Conservation (phyloP, 2,113 vertebrate species). For the Cariama cristata region DNA sequence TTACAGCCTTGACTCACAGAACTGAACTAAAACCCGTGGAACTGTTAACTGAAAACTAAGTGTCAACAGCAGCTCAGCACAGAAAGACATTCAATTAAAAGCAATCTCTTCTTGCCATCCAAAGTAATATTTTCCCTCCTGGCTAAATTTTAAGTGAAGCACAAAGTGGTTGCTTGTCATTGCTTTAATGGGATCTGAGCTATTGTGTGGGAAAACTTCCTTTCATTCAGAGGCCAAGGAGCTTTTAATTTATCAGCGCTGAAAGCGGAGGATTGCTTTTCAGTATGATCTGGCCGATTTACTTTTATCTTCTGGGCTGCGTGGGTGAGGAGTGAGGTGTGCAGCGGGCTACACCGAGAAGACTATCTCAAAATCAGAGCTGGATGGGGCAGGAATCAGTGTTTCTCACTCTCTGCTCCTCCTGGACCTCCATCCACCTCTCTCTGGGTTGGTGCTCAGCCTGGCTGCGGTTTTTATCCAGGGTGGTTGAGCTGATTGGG, state of each 20-base stretch:
- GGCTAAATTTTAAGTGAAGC: conserved; percentile 57
- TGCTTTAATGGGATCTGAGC: conserved; percentile 45
- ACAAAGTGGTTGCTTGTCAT: conserved; percentile 51
- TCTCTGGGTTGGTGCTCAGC: background rate
- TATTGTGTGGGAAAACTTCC: conserved; percentile 54
- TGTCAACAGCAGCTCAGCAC: conserved; percentile 9
- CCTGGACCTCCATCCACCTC: background rate
- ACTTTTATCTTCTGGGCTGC: background rate
- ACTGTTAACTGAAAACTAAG: conserved; percentile 41
- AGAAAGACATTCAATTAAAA: conserved; percentile 44
- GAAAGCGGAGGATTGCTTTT: background rate
- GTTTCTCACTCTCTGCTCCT: background rate
- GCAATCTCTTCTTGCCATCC: conserved; percentile 28
- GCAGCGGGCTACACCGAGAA: background rate
- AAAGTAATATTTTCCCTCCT: conserved; percentile 42
- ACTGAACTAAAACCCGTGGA: conserved; percentile 25
- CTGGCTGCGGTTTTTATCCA: background rate
- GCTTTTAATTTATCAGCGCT: background rate
- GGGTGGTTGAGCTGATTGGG: background rate
- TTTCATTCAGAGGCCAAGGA: background rate
- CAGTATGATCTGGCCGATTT: background rate
- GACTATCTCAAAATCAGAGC: background rate
- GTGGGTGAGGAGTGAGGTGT: background rate
- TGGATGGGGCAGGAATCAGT: background rate
- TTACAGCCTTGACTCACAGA: background rate